Conservation (phyloP, 2,888 invertebrate species). For the Ichneumoninae sp. region DNA sequence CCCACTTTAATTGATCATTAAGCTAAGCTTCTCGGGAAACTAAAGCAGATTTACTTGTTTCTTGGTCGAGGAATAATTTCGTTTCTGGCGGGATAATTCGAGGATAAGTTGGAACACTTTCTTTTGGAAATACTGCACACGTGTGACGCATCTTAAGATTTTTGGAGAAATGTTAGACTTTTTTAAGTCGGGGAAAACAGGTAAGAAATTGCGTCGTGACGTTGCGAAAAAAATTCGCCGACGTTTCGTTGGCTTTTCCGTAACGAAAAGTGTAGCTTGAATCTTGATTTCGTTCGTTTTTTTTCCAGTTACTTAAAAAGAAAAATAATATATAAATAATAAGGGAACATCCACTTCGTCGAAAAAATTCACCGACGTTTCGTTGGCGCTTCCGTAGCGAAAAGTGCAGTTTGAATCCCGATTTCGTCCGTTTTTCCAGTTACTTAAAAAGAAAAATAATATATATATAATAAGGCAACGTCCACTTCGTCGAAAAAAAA, state of each 20-base stretch:
- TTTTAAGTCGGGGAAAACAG: neutral
- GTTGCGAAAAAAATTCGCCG: too few relatives aligned
- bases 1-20: slow-evolving; percentile 38
- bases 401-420: neutral
- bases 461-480: too few relatives aligned
- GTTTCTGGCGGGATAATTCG: neutral
- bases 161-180: neutral
- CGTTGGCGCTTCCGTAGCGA: too few relatives aligned
- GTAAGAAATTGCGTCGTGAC: neutral
- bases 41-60: slow-evolving; percentile 4
- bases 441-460: neutral
- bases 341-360: too few relatives aligned
- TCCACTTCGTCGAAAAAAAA: too few relatives aligned
- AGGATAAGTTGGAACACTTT: neutral
- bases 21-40: slow-evolving; percentile 3
- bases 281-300: too few relatives aligned
- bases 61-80: neutral
- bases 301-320: too few relatives aligned
- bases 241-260: too few relatives aligned
- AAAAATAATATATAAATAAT: too few relatives aligned
- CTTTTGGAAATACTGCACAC: neutral
- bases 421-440: neutral
- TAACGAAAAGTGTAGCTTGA: too few relatives aligned
- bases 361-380: too few relatives aligned
- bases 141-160: neutral